Evolutionary conservation across 2,888 invertebrate species (phyloP).

Genomic region (Quadriops clusia): DNA sequence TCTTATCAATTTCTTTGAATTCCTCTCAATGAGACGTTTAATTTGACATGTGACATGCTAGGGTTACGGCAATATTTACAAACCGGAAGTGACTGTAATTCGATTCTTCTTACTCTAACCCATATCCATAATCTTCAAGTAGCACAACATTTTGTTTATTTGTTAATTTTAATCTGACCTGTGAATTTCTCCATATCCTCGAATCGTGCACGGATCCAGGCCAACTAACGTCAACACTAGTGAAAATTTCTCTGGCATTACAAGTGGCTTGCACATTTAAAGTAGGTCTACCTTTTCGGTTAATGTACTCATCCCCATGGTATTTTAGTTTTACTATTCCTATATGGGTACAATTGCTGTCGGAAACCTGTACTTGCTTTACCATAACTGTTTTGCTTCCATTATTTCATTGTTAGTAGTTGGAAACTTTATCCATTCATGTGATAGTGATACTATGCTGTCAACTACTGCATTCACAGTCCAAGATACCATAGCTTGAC

Average conservation of each 20-base stretch:
- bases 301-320: conserved; percentile 10
- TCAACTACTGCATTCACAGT: too few relatives aligned
- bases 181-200: conserved; percentile 15
- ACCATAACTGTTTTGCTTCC: conserved; percentile 9
- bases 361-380: conserved; percentile 9
- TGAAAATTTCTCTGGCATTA: conserved; percentile 12
- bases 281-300: conserved; percentile 11
- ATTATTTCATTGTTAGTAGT: too few relatives aligned
- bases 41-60: too few relatives aligned
- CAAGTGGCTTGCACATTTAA: conserved; percentile 13
- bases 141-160: conserved; percentile 12
- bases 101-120: too few relatives aligned
- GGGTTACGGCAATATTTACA: too few relatives aligned
- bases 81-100: too few relatives aligned
- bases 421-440: too few relatives aligned
- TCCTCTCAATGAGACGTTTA: too few relatives aligned
- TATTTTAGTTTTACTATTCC: conserved; percentile 11
- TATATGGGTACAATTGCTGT: conserved; percentile 11
- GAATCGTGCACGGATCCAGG: conserved; percentile 13
- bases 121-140: conserved; percentile 13
- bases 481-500: too few relatives aligned
- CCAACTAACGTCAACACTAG: too few relatives aligned
- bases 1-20: too few relatives aligned
- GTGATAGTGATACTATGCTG: too few relatives aligned
- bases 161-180: conserved; percentile 9